Conservation (phyloP, 1,140 invertebrate species). For the Drosophila biarmipes region DNA sequence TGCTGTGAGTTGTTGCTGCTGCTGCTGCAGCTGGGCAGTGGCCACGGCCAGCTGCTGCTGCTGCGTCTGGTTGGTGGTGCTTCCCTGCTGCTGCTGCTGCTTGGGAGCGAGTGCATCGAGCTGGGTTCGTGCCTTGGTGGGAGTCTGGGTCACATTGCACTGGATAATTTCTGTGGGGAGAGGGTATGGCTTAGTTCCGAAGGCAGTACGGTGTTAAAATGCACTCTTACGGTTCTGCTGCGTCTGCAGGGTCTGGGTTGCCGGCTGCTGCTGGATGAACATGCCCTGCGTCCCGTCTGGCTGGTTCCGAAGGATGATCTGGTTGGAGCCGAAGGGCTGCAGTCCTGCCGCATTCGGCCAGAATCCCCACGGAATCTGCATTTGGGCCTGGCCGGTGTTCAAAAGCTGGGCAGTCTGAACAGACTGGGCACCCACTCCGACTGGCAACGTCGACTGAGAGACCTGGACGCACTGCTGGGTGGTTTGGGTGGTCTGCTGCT, state of each 20-base stretch:
- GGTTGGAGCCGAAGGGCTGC: constrained; percentile 90
- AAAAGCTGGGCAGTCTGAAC: constrained; percentile 87
- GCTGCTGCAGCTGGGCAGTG: constrained; percentile 60
- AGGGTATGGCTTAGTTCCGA: neutral
- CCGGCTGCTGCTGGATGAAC: constrained; percentile 94
- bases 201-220: constrained; percentile 23
- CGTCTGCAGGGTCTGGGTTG: constrained; percentile 78
- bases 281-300: constrained; percentile 89
- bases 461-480: constrained; percentile 88
- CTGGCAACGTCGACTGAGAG: constrained; percentile 87
- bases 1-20: constrained; percentile 61
- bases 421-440: constrained; percentile 84
- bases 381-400: constrained; percentile 87
- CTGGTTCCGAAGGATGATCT: constrained; percentile 92
- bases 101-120: constrained; percentile 73
- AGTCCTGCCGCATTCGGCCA: constrained; percentile 87
- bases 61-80: constrained; percentile 44
- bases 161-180: constrained; percentile 78
- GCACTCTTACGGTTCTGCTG: constrained; percentile 79
- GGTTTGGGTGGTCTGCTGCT: constrained; percentile 80
- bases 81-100: constrained; percentile 61
- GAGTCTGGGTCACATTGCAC: constrained; percentile 81
- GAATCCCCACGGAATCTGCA: constrained; percentile 87
- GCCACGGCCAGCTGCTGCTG: constrained; percentile 54
- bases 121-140: constrained; percentile 68